Base-by-base conservation (phyloP, 1,140 invertebrate species). In the Saccostrea echinata region DNA sequence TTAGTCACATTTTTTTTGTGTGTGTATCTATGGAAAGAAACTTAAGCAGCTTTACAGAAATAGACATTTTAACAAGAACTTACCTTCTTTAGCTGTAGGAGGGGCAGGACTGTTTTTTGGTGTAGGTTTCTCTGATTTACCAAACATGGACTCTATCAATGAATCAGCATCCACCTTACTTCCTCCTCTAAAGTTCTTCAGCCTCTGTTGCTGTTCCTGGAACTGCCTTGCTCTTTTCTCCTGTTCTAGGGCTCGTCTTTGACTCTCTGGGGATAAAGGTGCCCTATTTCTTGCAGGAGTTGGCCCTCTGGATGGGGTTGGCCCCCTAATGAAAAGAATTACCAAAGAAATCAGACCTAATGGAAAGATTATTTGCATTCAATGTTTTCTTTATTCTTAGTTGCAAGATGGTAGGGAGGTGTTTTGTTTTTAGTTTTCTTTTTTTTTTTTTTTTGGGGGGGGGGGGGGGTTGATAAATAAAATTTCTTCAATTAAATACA, bases 61-160 rank as follows among this genome's bases (percentile, higher is more conserved):
- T 8, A 43, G 9, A 2, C 43, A 43, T 6, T 43, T 43, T 1
- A 43, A 80, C 71, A 80, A 8, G 35, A 30, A 13, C 24, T 80
- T 13, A 16, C 81, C 21, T n/a, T n/a, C 81, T 51, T 51, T n/a
- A 35, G 24, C 81, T 83, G 57, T 61, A 21, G 87, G 13, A 43
- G 33, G 52, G 18, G 27, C 21, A 3, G 55, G 76, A 30, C 61
- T 76, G 18, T 76, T 53, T 80, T 82, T 87, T 0, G 84, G 86
- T 89, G 85, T 87, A 18, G 87, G 83, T 86, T 90, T 92, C 21
- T 90, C 87, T 52, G 86, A 84, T 90, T 90, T 90, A 21, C 90
- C 90, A 90, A 93, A 93, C 88, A 93, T 91, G n/a, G 90, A 91
- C 53, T 92, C 92, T 35, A 93, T 91, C 33, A 93, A 84, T 64